phyloP scores from a whole-genome alignment of 2,888 invertebrate genomes.

The Drosophila fungiperda region DNA sequence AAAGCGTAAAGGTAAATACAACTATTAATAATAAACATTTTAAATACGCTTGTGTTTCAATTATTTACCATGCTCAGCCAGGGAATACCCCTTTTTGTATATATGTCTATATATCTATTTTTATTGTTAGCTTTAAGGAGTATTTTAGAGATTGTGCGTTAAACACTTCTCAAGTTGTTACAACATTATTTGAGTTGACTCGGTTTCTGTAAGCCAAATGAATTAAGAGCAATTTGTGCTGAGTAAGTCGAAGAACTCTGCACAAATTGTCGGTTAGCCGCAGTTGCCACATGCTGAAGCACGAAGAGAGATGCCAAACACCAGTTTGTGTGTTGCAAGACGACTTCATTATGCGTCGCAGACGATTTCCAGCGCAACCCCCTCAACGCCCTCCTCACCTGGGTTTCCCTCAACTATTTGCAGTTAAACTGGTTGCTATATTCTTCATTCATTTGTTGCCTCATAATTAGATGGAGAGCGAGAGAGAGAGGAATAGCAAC shows the following conservation, averaged over 20 bases:
- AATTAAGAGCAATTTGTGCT: conserved; percentile 61
- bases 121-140: neutral
- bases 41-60: conserved; percentile 47
- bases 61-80: neutral
- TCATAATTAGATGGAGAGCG: conserved; percentile 63
- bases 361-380: neutral
- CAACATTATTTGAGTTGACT: conserved; percentile 23
- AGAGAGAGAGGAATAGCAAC: neutral
- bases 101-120: neutral
- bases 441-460: conserved; percentile 39
- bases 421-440: conserved; percentile 34
- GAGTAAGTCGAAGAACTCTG: conserved; percentile 67
- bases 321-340: conserved; percentile 39
- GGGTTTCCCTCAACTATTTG: conserved; percentile 66
- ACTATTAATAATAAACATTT: conserved; percentile 74
- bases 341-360: conserved; percentile 65
- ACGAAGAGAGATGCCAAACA: conserved; percentile 25
- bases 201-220: conserved; percentile 51
- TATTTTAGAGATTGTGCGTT: neutral
- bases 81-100: neutral
- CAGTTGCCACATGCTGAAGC: conserved; percentile 77
- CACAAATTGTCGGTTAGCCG: conserved; percentile 78
- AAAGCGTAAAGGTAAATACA: conserved; percentile 66
- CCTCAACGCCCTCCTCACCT: conserved; percentile 3
- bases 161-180: neutral